Conservation (phyloP, 2,888 invertebrate genomes). For the Pammene fasciana region DNA sequence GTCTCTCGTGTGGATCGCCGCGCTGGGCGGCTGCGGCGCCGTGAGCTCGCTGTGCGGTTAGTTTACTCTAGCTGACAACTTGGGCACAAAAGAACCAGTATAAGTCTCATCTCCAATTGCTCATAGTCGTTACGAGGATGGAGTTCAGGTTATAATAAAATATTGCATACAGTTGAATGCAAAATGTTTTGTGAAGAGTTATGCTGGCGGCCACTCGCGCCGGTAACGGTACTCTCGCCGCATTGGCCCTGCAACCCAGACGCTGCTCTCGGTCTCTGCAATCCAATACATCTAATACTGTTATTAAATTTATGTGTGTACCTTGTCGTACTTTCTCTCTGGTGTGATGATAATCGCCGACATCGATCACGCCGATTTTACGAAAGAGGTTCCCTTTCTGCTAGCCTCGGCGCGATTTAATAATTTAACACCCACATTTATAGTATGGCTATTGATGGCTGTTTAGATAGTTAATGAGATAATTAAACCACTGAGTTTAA, state of each 20-base stretch:
- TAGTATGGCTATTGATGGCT: conserved; percentile 22
- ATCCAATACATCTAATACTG: conserved; percentile 79
- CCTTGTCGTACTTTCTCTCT: conserved; percentile 73
- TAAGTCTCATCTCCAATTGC: neutral
- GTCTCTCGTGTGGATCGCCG: conserved; percentile 59
- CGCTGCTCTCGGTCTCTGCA: conserved; percentile 64
- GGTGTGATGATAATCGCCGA: conserved; percentile 67
- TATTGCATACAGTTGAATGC: neutral
- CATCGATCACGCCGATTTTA: conserved; percentile 68
- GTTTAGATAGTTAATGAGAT: conserved; percentile 27
- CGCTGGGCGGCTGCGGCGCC: conserved; percentile 50
- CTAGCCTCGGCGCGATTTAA: conserved; percentile 54
- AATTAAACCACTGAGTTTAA: conserved; percentile 15
- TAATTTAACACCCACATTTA: conserved; percentile 59
- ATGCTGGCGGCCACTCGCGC: conserved; percentile 49
- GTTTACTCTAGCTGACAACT: neutral
- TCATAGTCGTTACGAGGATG: conserved; percentile 14
- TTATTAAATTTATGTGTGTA: conserved; percentile 77
- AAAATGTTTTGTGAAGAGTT: neutral
- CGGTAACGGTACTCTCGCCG: conserved; percentile 69
- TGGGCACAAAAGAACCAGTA: neutral
- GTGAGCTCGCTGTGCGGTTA: conserved; percentile 2
- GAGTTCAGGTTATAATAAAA: neutral
- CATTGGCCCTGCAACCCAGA: conserved; percentile 55
- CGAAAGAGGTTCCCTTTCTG: conserved; percentile 62